phyloP scores from a whole-genome alignment of 2,113 vertebrate genomes.

The Alectura lathami region DNA sequence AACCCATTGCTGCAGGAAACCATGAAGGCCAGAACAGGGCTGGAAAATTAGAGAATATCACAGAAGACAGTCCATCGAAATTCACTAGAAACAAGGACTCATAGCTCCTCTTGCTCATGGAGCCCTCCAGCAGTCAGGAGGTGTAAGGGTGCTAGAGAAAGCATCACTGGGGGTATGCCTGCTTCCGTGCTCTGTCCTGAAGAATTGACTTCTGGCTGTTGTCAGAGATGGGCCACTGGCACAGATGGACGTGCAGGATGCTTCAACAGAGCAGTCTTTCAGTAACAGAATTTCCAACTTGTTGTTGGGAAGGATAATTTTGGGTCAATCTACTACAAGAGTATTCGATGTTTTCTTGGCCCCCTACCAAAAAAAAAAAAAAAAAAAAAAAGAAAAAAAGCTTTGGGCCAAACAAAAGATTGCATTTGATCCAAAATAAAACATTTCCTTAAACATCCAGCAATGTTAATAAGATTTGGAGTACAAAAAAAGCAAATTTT shows the following conservation, averaged over 20 bases:
- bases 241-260: fast-evolving
- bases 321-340: background rate
- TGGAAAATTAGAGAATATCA: background rate
- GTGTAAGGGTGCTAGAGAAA: background rate
- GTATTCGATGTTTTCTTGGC: background rate
- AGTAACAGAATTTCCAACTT: background rate
- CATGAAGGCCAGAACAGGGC: background rate
- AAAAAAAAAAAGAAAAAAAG: background rate
- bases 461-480: background rate
- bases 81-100: background rate
- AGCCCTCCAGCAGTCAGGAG: background rate
- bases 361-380: background rate
- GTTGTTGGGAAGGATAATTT: background rate
- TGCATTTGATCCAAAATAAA: background rate
- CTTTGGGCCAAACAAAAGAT: background rate
- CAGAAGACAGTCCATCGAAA: background rate
- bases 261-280: background rate
- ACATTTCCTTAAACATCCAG: background rate
- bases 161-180: background rate
- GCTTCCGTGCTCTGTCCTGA: background rate
- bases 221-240: background rate
- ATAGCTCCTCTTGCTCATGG: background rate
- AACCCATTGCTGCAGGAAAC: background rate
- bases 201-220: background rate
- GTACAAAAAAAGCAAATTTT: background rate